These are phyloP conservation scores for Homalodisca vitripennis DNA, from an alignment of 1,140 invertebrate genomes.

Conservation along the genomic window DNA sequence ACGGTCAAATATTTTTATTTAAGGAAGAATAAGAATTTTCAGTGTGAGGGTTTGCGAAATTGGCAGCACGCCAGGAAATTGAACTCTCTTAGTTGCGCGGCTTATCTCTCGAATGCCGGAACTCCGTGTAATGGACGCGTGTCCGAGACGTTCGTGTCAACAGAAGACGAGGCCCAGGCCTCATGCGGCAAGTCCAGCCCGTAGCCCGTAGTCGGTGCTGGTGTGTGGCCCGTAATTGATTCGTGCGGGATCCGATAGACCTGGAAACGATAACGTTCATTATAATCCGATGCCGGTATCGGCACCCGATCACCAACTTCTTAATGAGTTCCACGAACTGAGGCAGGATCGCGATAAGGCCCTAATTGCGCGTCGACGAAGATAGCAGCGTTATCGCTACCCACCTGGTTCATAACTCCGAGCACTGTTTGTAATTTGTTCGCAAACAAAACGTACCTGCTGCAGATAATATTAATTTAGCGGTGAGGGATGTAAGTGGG, in stretches of 20 bases:
- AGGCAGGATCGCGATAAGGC: constrained; percentile 32
- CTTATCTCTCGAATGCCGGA: no score
- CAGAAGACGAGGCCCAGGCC: no score
- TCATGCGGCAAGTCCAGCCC: no score
- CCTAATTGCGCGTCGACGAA: constrained; percentile 35
- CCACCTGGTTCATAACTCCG: not conserved
- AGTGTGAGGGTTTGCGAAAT: no score
- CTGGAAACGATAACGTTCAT: constrained; percentile 31
- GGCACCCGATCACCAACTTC: constrained; percentile 36
- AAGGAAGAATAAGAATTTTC: no score
- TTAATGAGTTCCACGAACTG: constrained; percentile 40
- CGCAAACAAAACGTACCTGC: constrained; percentile 2
- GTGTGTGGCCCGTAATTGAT: constrained; percentile 23
- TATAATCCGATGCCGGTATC: constrained; percentile 37
- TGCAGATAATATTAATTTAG: constrained; percentile 6
- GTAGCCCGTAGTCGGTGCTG: no score
- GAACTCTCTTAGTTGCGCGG: no score
- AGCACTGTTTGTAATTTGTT: constrained; percentile 7
- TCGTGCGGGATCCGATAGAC: not conserved
- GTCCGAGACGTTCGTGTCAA: no score
- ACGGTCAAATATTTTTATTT: no score
- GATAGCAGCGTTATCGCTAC: constrained; percentile 27
- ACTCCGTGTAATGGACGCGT: no score
- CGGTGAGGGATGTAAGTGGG: no score
- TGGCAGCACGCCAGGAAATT: no score